Evolutionary conservation across 2,113 vertebrate genomes (phyloP).

Genomic region (Ailuropoda melanoleuca): DNA sequence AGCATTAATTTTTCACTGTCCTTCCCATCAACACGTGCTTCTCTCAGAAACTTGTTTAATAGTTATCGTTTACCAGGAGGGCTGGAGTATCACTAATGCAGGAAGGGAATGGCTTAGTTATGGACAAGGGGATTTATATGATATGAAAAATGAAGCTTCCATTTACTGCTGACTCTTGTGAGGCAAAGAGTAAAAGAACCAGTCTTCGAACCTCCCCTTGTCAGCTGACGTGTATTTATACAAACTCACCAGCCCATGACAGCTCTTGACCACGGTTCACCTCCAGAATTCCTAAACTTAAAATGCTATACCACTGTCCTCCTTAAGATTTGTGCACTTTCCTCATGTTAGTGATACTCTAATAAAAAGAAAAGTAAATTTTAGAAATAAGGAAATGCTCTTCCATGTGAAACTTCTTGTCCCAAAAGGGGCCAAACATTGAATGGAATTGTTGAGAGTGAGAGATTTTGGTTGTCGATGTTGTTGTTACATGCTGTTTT

Average conservation of each 20-base stretch:
- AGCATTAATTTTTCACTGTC: not conserved
- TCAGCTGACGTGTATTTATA: constrained; percentile 2
- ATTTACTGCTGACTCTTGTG: not conserved
- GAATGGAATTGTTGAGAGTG: not conserved
- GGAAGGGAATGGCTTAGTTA: not conserved
- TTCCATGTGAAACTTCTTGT: not conserved
- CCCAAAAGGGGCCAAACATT: not conserved
- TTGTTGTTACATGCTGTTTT: not conserved
- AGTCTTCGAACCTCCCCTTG: not conserved
- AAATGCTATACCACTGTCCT: not conserved
- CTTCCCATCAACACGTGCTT: not conserved
- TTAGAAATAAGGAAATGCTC: not conserved
- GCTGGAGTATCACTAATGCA: not conserved
- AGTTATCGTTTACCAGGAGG: not conserved
- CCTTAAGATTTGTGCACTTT: not conserved
- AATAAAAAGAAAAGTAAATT: not conserved
- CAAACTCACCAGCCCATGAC: not conserved
- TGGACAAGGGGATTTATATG: not conserved
- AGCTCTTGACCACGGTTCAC: not conserved
- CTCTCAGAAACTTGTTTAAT: constrained; percentile 31
- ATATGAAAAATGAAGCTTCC: constrained; percentile 10
- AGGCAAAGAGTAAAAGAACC: not conserved
- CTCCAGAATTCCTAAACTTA: constrained; percentile 40
- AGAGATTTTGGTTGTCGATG: not conserved
- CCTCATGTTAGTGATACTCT: not conserved